Evolutionary conservation across 2,888 invertebrate species (phyloP).

Genomic region (Ecliptopera silaceata): DNA sequence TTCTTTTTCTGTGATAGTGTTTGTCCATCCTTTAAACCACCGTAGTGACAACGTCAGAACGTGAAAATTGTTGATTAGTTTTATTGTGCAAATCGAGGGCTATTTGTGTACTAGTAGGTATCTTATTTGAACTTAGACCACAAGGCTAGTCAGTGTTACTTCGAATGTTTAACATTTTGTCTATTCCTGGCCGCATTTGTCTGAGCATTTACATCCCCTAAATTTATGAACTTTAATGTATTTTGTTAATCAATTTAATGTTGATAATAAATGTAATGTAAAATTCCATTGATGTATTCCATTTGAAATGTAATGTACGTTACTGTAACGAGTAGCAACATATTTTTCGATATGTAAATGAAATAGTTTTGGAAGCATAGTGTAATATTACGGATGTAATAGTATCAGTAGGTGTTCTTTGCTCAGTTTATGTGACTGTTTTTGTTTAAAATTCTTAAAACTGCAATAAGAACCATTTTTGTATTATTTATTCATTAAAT

Average conservation of each 20-base stretch:
- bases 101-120: slow-evolving; percentile 36
- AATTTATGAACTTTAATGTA: slow-evolving; percentile 38
- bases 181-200: slow-evolving; percentile 60
- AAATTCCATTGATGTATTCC: slow-evolving; percentile 69
- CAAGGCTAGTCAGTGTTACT: slow-evolving; percentile 53
- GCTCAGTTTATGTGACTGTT: slow-evolving; percentile 70
- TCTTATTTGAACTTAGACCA: slow-evolving; percentile 31
- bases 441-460: slow-evolving; percentile 68
- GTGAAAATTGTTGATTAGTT: slow-evolving; percentile 69
- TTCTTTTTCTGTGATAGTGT: slow-evolving; percentile 36
- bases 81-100: slow-evolving; percentile 52
- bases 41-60: slow-evolving; percentile 41
- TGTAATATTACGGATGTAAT: slow-evolving; percentile 53
- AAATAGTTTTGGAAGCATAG: slow-evolving; percentile 55
- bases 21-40: slow-evolving; percentile 12
- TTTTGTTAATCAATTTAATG: slow-evolving; percentile 44
- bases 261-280: slow-evolving; percentile 42
- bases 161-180: slow-evolving; percentile 44
- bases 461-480: slow-evolving; percentile 76
- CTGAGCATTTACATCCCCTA: slow-evolving; percentile 59
- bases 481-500: slow-evolving; percentile 83
- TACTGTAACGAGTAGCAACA: slow-evolving; percentile 61
- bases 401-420: slow-evolving; percentile 62
- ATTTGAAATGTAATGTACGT: slow-evolving; percentile 52
- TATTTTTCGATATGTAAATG: slow-evolving; percentile 69